Evolutionary conservation across 2,797 vertebrate genomes (phyloP).

Genomic region (Sebastes diploproa): DNA sequence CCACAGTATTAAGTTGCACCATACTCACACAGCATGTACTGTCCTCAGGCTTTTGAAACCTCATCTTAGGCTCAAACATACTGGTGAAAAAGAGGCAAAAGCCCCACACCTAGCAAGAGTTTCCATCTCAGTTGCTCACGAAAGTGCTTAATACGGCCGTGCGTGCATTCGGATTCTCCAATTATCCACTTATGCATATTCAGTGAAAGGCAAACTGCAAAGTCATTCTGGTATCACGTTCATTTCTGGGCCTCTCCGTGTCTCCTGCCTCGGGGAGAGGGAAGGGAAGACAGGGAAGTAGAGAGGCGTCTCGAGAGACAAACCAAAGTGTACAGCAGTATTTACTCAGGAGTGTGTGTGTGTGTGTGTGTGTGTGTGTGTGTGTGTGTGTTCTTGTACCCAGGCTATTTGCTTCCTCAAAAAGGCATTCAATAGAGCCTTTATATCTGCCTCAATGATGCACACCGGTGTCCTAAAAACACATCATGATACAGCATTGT

Average conservation of each 20-base stretch:
- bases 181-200: constrained; percentile 59
- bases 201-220: constrained; percentile 62
- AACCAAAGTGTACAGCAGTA: constrained; percentile 13
- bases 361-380: neutral
- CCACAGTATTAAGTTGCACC: constrained; percentile 31
- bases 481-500: constrained; percentile 8
- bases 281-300: constrained; percentile 23
- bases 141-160: constrained; percentile 15
- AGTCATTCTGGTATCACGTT: constrained; percentile 66
- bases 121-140: constrained; percentile 7
- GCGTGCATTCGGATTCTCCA: constrained; percentile 28
- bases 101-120: constrained; percentile 1
- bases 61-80: constrained; percentile 1
- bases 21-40: constrained; percentile 1
- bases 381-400: neutral
- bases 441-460: constrained; percentile 30
- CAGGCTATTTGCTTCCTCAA: constrained; percentile 38
- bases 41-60: constrained; percentile 10
- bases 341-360: constrained; percentile 36
- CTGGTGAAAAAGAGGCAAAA: neutral
- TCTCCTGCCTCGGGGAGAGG: constrained; percentile 18
- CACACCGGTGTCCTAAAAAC: constrained; percentile 21
- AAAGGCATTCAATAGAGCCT: constrained; percentile 39
- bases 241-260: constrained; percentile 40
- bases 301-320: constrained; percentile 38